These are phyloP conservation scores for Rhabdomys pumilio DNA, from an alignment of 2,797 vertebrate species.

Conservation along the genomic window DNA sequence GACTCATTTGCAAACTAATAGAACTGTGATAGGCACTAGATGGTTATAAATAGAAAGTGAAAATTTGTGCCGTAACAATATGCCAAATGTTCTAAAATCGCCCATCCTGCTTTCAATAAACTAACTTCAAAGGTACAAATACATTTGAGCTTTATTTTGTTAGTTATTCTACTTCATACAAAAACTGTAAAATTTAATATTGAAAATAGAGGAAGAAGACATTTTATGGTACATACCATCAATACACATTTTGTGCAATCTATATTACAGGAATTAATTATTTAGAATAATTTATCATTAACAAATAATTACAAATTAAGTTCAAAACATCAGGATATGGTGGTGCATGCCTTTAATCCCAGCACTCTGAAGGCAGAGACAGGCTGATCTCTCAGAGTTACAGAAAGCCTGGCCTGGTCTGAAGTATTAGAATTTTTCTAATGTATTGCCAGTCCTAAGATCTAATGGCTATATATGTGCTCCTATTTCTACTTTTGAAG, in stretches of 20 bases:
- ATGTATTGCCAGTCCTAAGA: neutral
- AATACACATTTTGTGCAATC: neutral
- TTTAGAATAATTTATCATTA: neutral
- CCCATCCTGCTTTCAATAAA: conserved; percentile 34
- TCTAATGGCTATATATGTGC: neutral
- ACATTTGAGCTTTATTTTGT: conserved; percentile 54
- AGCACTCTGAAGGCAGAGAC: neutral
- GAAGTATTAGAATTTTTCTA: neutral
- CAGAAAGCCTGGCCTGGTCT: neutral
- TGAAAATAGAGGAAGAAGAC: neutral
- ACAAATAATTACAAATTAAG: neutral
- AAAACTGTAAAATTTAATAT: neutral
- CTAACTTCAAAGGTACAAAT: conserved; percentile 16
- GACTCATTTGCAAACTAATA: conserved; percentile 71
- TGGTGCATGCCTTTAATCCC: neutral
- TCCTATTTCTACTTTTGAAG: neutral
- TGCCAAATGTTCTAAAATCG: conserved; percentile 37
- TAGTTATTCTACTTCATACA: neutral
- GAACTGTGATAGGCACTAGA: conserved; percentile 30
- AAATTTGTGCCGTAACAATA: conserved; percentile 15
- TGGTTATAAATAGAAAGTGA: conserved; percentile 62
- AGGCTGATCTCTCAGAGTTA: neutral
- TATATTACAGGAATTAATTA: neutral
- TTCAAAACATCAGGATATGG: neutral
- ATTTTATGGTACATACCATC: neutral